A percentile compares a stretch with the other conserved stretches of the same genome.
Evolutionary conservation across 1,140 invertebrate genomes (phyloP).

Genomic region (Bacillus rossius): DNA sequence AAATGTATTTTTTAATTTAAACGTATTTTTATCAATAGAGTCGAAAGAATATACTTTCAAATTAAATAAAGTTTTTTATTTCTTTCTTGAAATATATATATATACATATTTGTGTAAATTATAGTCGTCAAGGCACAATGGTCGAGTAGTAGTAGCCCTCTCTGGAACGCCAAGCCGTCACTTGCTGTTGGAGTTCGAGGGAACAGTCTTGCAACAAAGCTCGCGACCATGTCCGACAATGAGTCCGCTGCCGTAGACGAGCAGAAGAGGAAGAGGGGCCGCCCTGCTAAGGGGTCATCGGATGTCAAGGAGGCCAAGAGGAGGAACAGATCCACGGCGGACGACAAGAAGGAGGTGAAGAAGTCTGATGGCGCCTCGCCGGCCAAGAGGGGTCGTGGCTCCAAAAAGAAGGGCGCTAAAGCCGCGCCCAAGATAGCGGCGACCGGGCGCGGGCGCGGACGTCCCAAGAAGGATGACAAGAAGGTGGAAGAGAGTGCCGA

Average conservation of each 20-base stretch:
- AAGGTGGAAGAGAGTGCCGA: slow-evolving; percentile 45
- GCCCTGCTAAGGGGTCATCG: slow-evolving; percentile 37
- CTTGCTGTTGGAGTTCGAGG: neutral
- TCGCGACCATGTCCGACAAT: slow-evolving; percentile 40
- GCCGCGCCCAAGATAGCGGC: slow-evolving; percentile 11
- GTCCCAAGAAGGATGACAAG: slow-evolving; percentile 45
- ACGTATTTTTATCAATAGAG: too few relatives aligned
- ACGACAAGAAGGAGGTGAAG: slow-evolving; percentile 40
- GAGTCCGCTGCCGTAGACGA: slow-evolving; percentile 42
- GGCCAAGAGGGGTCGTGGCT: slow-evolving; percentile 44
- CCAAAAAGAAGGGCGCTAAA: slow-evolving; percentile 41
- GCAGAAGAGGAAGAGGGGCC: slow-evolving; percentile 41
- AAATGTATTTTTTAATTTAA: too few relatives aligned
- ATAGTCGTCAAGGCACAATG: too few relatives aligned
- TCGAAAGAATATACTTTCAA: too few relatives aligned
- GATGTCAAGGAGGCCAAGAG: slow-evolving; percentile 41
- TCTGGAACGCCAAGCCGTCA: slow-evolving; percentile 8
- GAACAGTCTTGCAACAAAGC: too few relatives aligned
- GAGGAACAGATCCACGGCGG: slow-evolving; percentile 36
- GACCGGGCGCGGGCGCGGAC: slow-evolving; percentile 42
- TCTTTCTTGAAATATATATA: too few relatives aligned
- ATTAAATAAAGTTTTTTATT: too few relatives aligned
- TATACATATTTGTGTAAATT: too few relatives aligned
- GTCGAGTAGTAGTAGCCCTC: too few relatives aligned
- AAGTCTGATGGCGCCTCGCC: slow-evolving; percentile 44